Conservation (phyloP, 1,140 invertebrate genomes). For the Zaprionus kolodkinae region DNA sequence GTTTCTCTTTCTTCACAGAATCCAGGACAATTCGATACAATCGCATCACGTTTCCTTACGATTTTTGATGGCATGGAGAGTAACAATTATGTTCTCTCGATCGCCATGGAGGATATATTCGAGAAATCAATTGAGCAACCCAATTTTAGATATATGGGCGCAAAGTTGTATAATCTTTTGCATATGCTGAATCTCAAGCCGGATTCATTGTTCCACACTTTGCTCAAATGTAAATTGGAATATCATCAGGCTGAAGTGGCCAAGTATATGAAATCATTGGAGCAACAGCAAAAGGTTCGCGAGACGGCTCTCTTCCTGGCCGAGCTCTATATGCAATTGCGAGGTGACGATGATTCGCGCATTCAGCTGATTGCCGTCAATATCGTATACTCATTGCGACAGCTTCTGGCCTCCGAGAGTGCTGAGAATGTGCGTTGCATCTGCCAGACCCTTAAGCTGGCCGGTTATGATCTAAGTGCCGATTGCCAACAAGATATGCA, state of each 20-base stretch:
- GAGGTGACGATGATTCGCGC: conserved; percentile 76
- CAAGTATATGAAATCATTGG: conserved; percentile 67
- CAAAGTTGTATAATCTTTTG: conserved; percentile 79
- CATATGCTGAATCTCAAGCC: conserved; percentile 78
- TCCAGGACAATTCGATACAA: conserved; percentile 78
- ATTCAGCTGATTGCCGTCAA: conserved; percentile 76
- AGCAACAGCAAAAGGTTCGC: conserved; percentile 73
- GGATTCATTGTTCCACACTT: conserved; percentile 74
- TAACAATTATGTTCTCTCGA: conserved; percentile 78
- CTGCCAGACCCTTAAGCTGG: conserved; percentile 85
- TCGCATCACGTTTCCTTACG: conserved; percentile 77
- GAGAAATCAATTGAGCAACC: conserved; percentile 82
- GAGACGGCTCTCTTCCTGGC: conserved; percentile 79
- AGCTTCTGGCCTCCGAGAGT: conserved; percentile 62
- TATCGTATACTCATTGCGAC: conserved; percentile 72
- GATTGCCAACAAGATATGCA: conserved; percentile 76
- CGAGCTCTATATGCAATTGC: conserved; percentile 80
- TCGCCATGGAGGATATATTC: conserved; percentile 83
- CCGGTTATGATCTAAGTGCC: conserved; percentile 78
- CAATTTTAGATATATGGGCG: conserved; percentile 83
- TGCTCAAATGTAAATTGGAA: conserved; percentile 78
- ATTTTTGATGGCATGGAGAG: conserved; percentile 82
- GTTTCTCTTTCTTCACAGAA: conserved; percentile 40
- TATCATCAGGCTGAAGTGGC: conserved; percentile 75
- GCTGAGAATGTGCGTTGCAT: conserved; percentile 85